These are phyloP conservation scores for Crematogaster levior DNA, from an alignment of 2,888 invertebrate species.

Conservation along the genomic window DNA sequence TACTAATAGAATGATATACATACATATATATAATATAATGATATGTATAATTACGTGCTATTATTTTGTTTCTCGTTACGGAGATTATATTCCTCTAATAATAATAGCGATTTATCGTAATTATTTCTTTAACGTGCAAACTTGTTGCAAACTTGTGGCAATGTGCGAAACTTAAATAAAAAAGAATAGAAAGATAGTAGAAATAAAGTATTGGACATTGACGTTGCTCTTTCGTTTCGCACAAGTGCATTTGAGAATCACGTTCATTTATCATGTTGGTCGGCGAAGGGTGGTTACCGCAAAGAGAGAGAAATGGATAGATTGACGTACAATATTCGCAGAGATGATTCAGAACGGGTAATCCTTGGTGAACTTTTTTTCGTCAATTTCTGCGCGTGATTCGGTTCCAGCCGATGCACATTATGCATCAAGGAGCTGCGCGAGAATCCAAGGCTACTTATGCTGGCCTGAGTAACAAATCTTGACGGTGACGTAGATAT, in stretches of 20 bases:
- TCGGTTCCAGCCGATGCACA: constrained; percentile 43
- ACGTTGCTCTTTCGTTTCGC: constrained; percentile 42
- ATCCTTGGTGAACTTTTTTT: constrained; percentile 53
- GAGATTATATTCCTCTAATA: background rate
- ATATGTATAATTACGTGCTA: background rate
- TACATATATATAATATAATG: background rate
- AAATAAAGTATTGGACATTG: constrained; percentile 38
- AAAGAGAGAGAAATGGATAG: constrained; percentile 39
- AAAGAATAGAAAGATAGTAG: constrained; percentile 4
- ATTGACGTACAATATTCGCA: constrained; percentile 51
- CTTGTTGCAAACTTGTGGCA: background rate
- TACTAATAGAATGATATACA: background rate
- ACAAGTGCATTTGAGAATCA: constrained; percentile 54
- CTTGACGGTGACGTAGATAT: constrained; percentile 39
- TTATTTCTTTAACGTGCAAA: background rate
- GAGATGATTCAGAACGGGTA: constrained; percentile 60
- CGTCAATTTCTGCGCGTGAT: constrained; percentile 45
- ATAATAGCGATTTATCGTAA: background rate
- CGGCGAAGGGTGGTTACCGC: constrained; percentile 36
- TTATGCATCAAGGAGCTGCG: constrained; percentile 41
- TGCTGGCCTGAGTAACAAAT: constrained; percentile 10
- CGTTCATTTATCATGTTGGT: constrained; percentile 56
- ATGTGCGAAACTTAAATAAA: constrained; percentile 15
- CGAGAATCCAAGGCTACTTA: constrained; percentile 26
- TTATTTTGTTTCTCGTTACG: background rate